Evolutionary conservation across 1,140 invertebrate genomes (phyloP), one percentile per base, ranked within the genome.

Genomic region (Arctopsyche grandis): DNA sequence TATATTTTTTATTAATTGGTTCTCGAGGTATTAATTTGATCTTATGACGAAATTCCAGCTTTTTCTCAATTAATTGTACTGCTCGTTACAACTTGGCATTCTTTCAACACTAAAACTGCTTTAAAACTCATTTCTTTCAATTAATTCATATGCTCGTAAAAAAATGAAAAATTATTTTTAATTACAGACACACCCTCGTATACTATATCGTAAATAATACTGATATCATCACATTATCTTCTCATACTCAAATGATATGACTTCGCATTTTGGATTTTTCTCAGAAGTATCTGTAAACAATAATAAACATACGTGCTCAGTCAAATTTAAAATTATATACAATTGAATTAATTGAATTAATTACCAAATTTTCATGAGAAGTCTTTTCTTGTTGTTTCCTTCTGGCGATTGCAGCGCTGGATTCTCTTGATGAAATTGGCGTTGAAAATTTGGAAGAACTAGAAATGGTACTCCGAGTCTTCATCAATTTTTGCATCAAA

Each of bases 361-460:
- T 84, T 80, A 88, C 88, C 87, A 87, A 84, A 79, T 89, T 89
- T 5, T 89, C 88, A 76, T 87, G 85, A 21, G 88, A 85, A 38
- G 87, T 88, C 69, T 86, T 85, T 56, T 84, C 85, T 79, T 88
- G 86, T 66, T 85, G 84, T 22, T 83, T 84, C 70, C 86, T 86
- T 46, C 87, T 84, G 16, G 83, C 80, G 1, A 87, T 84, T 0
- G 87, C 84, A 0, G 87, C 86, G 0, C 85, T 81, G 0, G 87
- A 85, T 26, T 85, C 38, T 0, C 85, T 83, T 10, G 83, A 84
- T 78, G n/a, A n/a, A n/a, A n/a, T n/a, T n/a, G 83, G 83, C 0
- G 29, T 21, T 0, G 79, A 74, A 26, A 24, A 12, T 5, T 81
- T 71, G 0, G 86, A 84, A 74, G 85, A 84, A 5, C 85, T 84